Conservation (phyloP, 2,888 invertebrate species). For the Eupithecia centaureata region DNA sequence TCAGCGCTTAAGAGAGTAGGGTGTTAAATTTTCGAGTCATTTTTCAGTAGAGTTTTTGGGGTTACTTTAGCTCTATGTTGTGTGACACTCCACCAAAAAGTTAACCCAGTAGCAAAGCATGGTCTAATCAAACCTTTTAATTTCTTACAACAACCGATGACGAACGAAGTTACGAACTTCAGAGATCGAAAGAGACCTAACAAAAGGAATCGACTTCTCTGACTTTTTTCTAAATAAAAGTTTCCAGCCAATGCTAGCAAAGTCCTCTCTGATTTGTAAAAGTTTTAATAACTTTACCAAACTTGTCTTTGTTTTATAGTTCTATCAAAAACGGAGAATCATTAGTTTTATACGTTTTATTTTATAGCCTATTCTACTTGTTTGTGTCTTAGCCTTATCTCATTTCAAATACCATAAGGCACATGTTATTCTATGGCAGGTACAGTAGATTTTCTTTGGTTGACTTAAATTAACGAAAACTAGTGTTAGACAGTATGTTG, state of each 20-base stretch:
- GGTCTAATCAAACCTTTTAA: too few species aligned
- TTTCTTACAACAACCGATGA: background rate
- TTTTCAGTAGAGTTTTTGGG: too few species aligned
- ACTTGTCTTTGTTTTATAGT: background rate
- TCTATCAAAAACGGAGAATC: background rate
- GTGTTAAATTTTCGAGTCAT: too few species aligned
- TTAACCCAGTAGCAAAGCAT: too few species aligned
- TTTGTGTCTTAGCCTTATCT: background rate
- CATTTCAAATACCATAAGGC: too few species aligned
- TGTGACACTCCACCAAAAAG: too few species aligned
- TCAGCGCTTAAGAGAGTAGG: too few species aligned
- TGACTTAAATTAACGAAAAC: too few species aligned
- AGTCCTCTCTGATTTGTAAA: background rate
- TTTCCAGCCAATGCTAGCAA: background rate
- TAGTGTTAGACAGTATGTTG: too few species aligned
- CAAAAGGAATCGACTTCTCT: background rate
- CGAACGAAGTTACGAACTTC: background rate
- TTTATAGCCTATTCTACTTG: background rate
- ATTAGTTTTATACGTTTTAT: background rate
- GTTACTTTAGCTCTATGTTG: too few species aligned
- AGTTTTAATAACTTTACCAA: constrained; percentile 3
- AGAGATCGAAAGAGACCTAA: background rate
- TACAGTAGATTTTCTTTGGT: too few species aligned
- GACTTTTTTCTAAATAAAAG: background rate
- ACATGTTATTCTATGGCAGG: too few species aligned